Percentiles rank a stretch among this genome's conserved stretches.
phyloP scores from a whole-genome alignment of 1,140 invertebrate genomes.

The Caenorhabditis brenneri region DNA sequence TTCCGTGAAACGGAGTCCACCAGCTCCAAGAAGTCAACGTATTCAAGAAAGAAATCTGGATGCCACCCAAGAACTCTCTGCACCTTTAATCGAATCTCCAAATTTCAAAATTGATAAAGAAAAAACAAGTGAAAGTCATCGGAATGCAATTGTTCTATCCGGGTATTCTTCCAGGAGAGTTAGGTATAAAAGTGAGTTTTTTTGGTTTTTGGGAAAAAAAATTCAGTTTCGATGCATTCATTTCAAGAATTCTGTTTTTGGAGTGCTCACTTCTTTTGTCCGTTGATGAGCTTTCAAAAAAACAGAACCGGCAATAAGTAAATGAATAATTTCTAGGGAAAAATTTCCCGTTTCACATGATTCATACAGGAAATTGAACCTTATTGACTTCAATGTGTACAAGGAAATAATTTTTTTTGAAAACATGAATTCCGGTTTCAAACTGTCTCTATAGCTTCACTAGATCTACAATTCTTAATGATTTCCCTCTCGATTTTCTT shows the following conservation, averaged over 20 bases:
- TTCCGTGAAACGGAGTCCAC: neutral
- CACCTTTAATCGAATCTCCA: neutral
- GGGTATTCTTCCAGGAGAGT: conserved; percentile 10
- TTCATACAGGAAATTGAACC: too few relatives aligned
- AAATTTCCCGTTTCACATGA: too few relatives aligned
- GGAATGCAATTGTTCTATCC: neutral
- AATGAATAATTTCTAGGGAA: too few relatives aligned
- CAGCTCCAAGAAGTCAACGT: neutral
- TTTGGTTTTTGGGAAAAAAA: neutral
- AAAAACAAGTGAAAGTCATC: neutral
- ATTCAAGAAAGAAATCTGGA: neutral
- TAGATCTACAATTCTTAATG: too few relatives aligned
- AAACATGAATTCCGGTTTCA: too few relatives aligned
- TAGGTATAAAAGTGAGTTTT: neutral
- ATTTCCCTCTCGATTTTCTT: too few relatives aligned
- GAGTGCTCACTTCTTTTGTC: too few relatives aligned
- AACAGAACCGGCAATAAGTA: neutral
- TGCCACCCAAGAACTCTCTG: neutral
- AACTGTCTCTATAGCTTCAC: too few relatives aligned
- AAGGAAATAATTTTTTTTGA: too few relatives aligned
- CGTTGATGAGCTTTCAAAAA: neutral
- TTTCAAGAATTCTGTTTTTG: too few relatives aligned
- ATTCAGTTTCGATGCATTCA: too few relatives aligned
- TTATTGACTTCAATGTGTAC: too few relatives aligned
- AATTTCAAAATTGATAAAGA: neutral